These are phyloP conservation scores for Xenentodon cancila DNA, from an alignment of 2,797 vertebrate genomes.

Conservation along the genomic window DNA sequence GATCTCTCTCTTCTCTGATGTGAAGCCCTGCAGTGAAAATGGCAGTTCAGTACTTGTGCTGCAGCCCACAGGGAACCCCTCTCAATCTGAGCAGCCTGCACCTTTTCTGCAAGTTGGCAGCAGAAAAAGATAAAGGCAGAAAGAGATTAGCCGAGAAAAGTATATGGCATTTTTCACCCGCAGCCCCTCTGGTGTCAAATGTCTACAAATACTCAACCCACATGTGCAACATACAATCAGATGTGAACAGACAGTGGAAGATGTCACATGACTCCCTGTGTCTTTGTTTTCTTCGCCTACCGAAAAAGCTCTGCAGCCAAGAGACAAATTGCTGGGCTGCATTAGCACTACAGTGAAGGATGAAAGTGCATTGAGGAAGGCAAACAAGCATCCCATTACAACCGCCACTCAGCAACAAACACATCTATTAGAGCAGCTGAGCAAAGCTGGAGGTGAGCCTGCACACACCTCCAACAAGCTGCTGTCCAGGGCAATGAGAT, in stretches of 20 bases:
- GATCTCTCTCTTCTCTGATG: slow-evolving; percentile 69
- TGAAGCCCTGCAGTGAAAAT: slow-evolving; percentile 74
- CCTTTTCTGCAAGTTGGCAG: slow-evolving; percentile 62
- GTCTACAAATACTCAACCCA: slow-evolving; percentile 43
- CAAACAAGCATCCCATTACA: slow-evolving; percentile 90
- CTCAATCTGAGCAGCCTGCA: slow-evolving; percentile 69
- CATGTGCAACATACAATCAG: slow-evolving; percentile 31
- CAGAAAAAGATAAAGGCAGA: slow-evolving; percentile 6
- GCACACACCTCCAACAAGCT: slow-evolving; percentile 68
- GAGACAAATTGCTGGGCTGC: slow-evolving; percentile 85
- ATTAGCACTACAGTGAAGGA: slow-evolving; percentile 86
- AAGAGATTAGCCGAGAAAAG: slow-evolving; percentile 1
- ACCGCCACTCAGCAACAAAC: slow-evolving; percentile 88
- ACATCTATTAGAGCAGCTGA: slow-evolving; percentile 87
- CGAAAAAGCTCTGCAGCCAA: slow-evolving; percentile 60
- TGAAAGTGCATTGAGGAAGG: slow-evolving; percentile 87
- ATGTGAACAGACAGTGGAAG: slow-evolving; percentile 26
- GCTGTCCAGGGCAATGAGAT: slow-evolving; percentile 75
- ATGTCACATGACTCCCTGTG: slow-evolving; percentile 23
- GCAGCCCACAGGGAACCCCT: slow-evolving; percentile 68
- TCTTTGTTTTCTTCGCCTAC: slow-evolving; percentile 57
- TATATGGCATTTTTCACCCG: slow-evolving; percentile 31
- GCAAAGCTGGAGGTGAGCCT: slow-evolving; percentile 72
- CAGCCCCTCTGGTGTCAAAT: slow-evolving; percentile 51
- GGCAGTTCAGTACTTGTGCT: slow-evolving; percentile 57